Base-by-base conservation (phyloP, 2,888 invertebrate species). In the Zeuzera pyrina region DNA sequence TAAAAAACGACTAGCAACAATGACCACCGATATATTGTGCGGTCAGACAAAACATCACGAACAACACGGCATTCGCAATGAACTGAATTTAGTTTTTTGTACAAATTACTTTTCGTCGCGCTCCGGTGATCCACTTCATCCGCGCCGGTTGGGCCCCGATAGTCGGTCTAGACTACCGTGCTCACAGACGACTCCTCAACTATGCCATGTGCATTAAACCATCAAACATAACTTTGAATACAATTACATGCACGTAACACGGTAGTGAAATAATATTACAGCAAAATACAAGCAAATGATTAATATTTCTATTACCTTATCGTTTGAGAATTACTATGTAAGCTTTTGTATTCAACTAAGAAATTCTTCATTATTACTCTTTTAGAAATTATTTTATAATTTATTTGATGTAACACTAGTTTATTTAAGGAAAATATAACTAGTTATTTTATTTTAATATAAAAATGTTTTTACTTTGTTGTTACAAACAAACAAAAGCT, bases 21-120 rank as follows among this genome's bases (percentile, higher is more conserved):
- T 77, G 77, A 74, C 66, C 66, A 52, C 68, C 65, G 68, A 77
- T 78, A 78, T 78, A 78, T 77, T 76, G 74, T 78, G 78, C 70
- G 78, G 78, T 77, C 77, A 73, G 68, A 79, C 79, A 78, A 74
- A 71, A 74, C 71, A 76, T 72, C 68, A 70, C 62, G 70, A 73
- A 69, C 70, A 63, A 64, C 66, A 68, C 70, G 63, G 64, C 67
- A 67, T 69, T 79, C 71, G 78, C 78, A 77, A 79, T 77, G 70
- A 77, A 77, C 58, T 79, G 76, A 74, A 79, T 79, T 81, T 67
- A 51, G 72, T 78, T 81, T 81, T 81, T 81, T 81, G 81, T 79
- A 69, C 76, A 68, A 74, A 81, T 79, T 77, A 73, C 76, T 79
- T 39, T 77, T 78, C 74, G 83, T 81, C 67, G 69, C 81, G 81